Percentiles rank a stretch among this genome's conserved stretches.
phyloP scores from a whole-genome alignment of 1,140 invertebrate genomes.

The Drosophila gunungcola region DNA sequence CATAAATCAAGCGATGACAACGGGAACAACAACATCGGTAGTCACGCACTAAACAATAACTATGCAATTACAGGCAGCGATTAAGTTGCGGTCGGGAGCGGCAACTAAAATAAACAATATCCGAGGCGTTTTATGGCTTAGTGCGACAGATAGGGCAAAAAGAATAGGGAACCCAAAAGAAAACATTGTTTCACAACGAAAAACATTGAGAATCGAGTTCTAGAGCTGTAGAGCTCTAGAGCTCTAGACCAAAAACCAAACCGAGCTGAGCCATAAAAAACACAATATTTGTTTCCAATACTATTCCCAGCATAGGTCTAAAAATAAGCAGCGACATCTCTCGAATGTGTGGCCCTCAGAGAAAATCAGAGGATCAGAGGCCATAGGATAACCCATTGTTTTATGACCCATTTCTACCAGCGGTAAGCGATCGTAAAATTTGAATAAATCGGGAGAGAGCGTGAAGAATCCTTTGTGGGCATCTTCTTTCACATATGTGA shows the following conservation, averaged over 20 bases:
- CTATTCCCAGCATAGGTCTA: slow-evolving; percentile 78
- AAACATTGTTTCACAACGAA: slow-evolving; percentile 70
- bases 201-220: slow-evolving; percentile 34
- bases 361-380: slow-evolving; percentile 18
- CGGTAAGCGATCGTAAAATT: slow-evolving; percentile 79
- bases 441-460: slow-evolving; percentile 66
- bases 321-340: slow-evolving; percentile 71
- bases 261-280: slow-evolving; percentile 61
- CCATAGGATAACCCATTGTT: slow-evolving; percentile 77
- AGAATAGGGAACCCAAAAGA: slow-evolving; percentile 36
- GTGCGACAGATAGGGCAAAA: slow-evolving; percentile 68
- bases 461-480: slow-evolving; percentile 78
- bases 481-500: slow-evolving; percentile 57
- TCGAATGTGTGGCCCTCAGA: neutral
- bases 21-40: slow-evolving; percentile 49
- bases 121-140: slow-evolving; percentile 75
- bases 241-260: neutral
- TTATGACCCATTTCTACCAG: slow-evolving; percentile 76
- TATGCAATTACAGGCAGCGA: slow-evolving; percentile 50
- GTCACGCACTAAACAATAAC: slow-evolving; percentile 79
- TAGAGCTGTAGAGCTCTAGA: neutral
- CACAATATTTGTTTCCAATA: slow-evolving; percentile 79
- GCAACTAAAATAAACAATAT: slow-evolving; percentile 68
- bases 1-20: slow-evolving; percentile 68
- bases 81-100: slow-evolving; percentile 58